phyloP scores from a whole-genome alignment of 2,113 vertebrate genomes.

The Malurus cyaneus region DNA sequence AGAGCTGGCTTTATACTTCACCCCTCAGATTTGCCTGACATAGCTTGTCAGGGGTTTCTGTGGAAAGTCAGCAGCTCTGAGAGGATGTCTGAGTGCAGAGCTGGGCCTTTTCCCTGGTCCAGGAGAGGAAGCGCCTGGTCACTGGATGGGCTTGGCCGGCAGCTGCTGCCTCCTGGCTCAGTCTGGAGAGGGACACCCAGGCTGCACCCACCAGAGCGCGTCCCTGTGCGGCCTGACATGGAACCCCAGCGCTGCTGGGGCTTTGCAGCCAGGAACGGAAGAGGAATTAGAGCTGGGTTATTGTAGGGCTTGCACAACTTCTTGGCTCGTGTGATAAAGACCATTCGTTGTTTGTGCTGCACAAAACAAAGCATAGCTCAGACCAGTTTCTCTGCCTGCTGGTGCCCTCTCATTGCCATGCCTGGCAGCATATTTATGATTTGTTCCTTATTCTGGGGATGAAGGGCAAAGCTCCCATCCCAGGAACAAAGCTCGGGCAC shows the following conservation, averaged over 20 bases:
- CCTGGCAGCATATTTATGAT: neutral
- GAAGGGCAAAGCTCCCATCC: neutral
- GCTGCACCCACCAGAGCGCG: neutral
- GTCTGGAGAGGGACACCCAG: neutral
- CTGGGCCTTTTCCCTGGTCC: neutral
- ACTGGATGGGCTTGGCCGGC: accelerated
- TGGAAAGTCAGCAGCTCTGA: neutral
- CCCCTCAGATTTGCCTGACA: neutral
- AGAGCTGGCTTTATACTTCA: neutral
- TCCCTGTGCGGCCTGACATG: neutral
- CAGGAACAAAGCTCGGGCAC: neutral
- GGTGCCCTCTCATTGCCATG: neutral
- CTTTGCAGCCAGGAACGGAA: neutral
- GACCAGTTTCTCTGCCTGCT: neutral
- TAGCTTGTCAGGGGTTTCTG: neutral
- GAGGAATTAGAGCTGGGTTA: neutral
- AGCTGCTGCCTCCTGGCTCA: neutral
- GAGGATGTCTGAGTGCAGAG: neutral
- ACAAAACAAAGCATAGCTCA: neutral
- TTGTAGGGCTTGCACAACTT: neutral
- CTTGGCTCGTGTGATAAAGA: neutral
- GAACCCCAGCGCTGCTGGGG: accelerated
- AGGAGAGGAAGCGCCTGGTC: neutral
- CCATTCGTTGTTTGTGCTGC: neutral
- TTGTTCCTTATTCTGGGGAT: neutral